Base-by-base conservation (phyloP, 2,888 invertebrate genomes). In the Epistrophella euchroma region DNA sequence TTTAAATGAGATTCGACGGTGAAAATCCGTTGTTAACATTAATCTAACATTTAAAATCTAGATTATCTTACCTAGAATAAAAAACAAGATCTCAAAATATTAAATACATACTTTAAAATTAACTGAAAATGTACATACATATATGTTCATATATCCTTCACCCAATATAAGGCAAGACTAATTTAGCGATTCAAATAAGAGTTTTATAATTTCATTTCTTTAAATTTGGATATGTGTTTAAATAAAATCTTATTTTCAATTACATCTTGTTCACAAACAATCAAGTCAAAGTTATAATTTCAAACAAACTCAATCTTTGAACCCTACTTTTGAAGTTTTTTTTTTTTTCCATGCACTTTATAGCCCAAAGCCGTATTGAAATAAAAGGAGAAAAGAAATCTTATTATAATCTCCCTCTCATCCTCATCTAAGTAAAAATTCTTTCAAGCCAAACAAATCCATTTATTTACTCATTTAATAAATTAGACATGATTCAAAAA, bases 401-500 rank as follows among this genome's bases (percentile, higher is more conserved):
- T 17, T 17, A 17, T 17, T 17, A 1, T 2, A 45, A 25, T 43
- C 13, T 43, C 0, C 22, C 7, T 0, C 9, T 35, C 19, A 19
- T 28, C n/a, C 1, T 55, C 56, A 40, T 62, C 10, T 62, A 43
- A 17, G 13, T 19, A 28, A 13, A 56, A 45, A 47, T 45, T 45
- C 32, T 25, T 32, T 35, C 50, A 66, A 66, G 50, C 50, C 50
- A 66, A 50, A 66, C 22, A 50, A 66, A 50, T 66, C 35, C 66
- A 50, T 28, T 66, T 66, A 50, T 66, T 35, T 66, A 50, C 66
- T 66, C 50, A 35, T 35, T 66, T 66, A 66, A 66, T 66, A 66
- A 66, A 66, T 66, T 66, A 66, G 50, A 50, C 47, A 50, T 50
- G 19, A 66, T 66, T 50, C 35, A 66, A 32, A 45, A 47, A 47